Percentiles rank a stretch among this genome's conserved stretches.
Conservation (phyloP, 2,113 vertebrate species). For the Platichthys stellatus region DNA sequence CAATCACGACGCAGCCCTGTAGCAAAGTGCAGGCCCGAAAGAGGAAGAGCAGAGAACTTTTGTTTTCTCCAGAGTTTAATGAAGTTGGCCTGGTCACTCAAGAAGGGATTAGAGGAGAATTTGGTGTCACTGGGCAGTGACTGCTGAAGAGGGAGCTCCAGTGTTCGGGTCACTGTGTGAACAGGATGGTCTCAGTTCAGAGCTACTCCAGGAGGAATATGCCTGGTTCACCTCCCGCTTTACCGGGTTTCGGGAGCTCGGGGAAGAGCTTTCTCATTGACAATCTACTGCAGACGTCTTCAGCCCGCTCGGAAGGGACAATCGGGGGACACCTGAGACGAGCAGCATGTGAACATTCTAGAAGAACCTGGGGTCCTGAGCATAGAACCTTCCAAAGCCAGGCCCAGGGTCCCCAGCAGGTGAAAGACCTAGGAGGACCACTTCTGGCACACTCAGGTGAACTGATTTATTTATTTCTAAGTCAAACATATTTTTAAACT, state of each 20-base stretch:
- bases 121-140: slow-evolving; percentile 71
- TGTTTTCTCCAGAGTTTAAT: slow-evolving; percentile 83
- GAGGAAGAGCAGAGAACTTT: slow-evolving; percentile 77
- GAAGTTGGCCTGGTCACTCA: slow-evolving; percentile 81
- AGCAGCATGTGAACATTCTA: slow-evolving; percentile 68
- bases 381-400: slow-evolving; percentile 51
- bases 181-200: slow-evolving; percentile 79
- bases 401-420: slow-evolving; percentile 58
- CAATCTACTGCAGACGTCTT: slow-evolving; percentile 86
- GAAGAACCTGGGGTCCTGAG: slow-evolving; percentile 82
- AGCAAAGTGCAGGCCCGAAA: slow-evolving; percentile 73
- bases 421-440: slow-evolving; percentile 54
- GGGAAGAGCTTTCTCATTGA: slow-evolving; percentile 96
- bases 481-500: not conserved
- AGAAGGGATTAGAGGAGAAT: slow-evolving; percentile 72
- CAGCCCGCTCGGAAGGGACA: slow-evolving; percentile 19
- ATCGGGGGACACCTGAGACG: slow-evolving; percentile 71
- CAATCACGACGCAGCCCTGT: slow-evolving; percentile 66
- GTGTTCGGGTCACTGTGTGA: slow-evolving; percentile 57
- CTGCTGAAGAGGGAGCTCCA: slow-evolving; percentile 67
- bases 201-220: slow-evolving; percentile 77
- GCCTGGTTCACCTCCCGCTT: slow-evolving; percentile 80
- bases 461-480: not conserved
- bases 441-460: slow-evolving; percentile 74
- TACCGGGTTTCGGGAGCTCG: slow-evolving; percentile 86